phyloP scores from a whole-genome alignment of 2,113 vertebrate species.

The Hippopotamus amphibius region DNA sequence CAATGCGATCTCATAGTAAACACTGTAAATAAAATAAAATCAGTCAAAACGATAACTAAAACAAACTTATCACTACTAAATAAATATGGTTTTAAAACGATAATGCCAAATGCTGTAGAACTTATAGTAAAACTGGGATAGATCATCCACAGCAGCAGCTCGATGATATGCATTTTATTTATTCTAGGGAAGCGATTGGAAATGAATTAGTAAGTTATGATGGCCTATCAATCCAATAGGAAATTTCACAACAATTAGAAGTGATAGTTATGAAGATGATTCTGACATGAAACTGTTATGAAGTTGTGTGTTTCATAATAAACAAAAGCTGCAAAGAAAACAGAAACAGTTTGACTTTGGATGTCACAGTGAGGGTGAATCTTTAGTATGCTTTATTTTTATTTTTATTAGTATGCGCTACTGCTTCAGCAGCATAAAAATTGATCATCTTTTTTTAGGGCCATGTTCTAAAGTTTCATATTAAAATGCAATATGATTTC shows the following conservation, averaged over 20 bases:
- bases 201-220: background rate
- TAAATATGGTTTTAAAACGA: background rate
- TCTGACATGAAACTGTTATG: background rate
- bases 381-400: constrained; percentile 45
- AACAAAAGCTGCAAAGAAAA: background rate
- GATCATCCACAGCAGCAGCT: background rate
- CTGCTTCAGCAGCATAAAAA: background rate
- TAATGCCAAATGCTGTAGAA: background rate
- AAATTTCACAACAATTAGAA: background rate
- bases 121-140: fast-evolving
- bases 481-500: constrained; percentile 49
- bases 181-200: background rate
- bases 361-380: background rate
- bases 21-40: background rate
- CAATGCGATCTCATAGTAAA: background rate
- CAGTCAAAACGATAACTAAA: background rate
- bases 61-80: background rate
- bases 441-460: background rate
- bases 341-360: background rate
- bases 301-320: background rate
- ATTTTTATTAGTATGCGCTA: constrained; percentile 6
- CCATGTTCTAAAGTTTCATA: background rate
- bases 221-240: background rate
- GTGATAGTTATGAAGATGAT: background rate
- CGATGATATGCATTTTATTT: background rate